phyloP scores from a whole-genome alignment of 2,888 invertebrate genomes.

The Ophion costatus region DNA sequence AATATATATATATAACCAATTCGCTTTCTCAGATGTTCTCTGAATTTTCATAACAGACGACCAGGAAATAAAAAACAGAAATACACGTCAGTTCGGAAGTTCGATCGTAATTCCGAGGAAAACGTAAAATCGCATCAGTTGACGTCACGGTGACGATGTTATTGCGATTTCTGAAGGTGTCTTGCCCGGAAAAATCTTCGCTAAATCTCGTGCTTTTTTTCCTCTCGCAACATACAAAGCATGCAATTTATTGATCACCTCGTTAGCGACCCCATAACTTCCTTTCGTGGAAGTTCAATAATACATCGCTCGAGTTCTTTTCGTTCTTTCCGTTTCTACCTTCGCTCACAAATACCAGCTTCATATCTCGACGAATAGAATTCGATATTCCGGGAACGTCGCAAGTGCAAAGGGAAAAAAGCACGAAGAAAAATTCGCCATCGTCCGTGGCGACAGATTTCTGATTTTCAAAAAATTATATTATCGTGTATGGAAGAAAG shows the following conservation, averaged over 20 bases:
- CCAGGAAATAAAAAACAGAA: conserved; percentile 2
- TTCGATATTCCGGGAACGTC: conserved; percentile 54
- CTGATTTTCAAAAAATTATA: background rate
- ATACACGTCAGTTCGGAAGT: background rate
- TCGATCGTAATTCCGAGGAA: background rate
- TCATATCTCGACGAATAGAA: conserved; percentile 50
- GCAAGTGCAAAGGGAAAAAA: conserved; percentile 54
- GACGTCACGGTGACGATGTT: background rate
- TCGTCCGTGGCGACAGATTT: background rate
- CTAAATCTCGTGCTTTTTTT: background rate
- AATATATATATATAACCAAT: too few relatives aligned
- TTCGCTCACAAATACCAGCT: background rate
- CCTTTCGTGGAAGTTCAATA: conserved; percentile 41
- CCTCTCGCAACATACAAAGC: background rate
- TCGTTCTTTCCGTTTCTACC: background rate
- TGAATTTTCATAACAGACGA: background rate
- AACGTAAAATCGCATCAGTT: conserved; percentile 16
- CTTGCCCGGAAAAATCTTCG: conserved; percentile 5
- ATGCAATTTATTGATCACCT: conserved; percentile 48
- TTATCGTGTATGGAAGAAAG: background rate
- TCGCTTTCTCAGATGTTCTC: too few relatives aligned
- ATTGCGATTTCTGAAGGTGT: background rate
- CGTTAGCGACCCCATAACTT: conserved; percentile 41
- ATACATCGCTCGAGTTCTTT: conserved; percentile 16
- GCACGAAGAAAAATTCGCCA: conserved; percentile 10